Conservation (phyloP, 1,140 invertebrate species). For the Lucilia sericata region DNA sequence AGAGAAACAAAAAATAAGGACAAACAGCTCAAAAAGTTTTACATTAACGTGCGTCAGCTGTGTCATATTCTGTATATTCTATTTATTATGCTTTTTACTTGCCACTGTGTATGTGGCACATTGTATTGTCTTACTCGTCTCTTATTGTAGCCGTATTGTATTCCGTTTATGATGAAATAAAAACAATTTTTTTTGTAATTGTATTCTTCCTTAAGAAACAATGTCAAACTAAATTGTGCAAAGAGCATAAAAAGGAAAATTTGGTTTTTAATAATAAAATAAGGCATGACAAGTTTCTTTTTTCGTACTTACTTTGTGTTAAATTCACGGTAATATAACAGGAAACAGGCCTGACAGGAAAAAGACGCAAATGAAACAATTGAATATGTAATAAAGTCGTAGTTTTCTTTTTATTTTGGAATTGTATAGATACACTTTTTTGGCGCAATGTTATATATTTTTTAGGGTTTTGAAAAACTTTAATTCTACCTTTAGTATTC, state of each 20-base stretch:
- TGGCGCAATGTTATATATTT: no score
- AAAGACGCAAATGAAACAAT: not conserved
- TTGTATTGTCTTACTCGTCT: not conserved
- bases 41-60: slow-evolving; percentile 11
- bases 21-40: not conserved
- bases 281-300: slow-evolving; percentile 29
- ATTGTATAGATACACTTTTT: not conserved
- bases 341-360: slow-evolving; percentile 33
- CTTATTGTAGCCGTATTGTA: no score
- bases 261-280: not conserved
- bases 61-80: slow-evolving; percentile 11
- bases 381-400: not conserved
- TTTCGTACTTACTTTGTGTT: not conserved
- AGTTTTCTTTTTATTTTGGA: not conserved
- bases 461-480: no score
- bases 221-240: not conserved
- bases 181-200: not conserved
- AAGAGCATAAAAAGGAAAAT: not conserved
- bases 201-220: not conserved
- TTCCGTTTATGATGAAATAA: not conserved
- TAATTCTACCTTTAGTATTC: no score
- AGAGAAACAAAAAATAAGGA: not conserved
- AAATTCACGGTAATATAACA: slow-evolving; percentile 28
- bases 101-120: not conserved
- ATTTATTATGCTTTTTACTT: not conserved